phyloP scores from a whole-genome alignment of 2,113 vertebrate species.

The Menidia beryllina region DNA sequence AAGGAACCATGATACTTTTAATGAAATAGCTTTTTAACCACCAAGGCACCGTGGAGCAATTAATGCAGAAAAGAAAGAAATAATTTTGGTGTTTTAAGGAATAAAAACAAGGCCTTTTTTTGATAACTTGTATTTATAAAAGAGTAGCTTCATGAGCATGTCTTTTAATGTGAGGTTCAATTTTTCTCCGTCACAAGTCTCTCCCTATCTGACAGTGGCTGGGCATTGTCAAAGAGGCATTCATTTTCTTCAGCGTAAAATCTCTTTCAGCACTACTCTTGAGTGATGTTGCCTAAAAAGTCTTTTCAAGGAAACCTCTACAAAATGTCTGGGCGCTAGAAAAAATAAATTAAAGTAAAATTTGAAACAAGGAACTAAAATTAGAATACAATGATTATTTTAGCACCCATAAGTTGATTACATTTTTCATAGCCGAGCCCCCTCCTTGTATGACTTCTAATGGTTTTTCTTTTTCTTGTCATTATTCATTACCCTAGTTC shows the following conservation, averaged over 20 bases:
- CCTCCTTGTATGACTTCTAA: slow-evolving; percentile 52
- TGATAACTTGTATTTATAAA: slow-evolving; percentile 49
- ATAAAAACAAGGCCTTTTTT: slow-evolving; percentile 40
- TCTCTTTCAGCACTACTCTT: slow-evolving; percentile 48
- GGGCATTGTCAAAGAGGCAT: slow-evolving; percentile 28
- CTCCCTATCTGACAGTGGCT: slow-evolving; percentile 32
- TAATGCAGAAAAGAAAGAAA: slow-evolving; percentile 28
- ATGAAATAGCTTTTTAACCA: slow-evolving; percentile 35
- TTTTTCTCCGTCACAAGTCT: slow-evolving; percentile 55
- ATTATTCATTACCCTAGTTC: slow-evolving; percentile 43
- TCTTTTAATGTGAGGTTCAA: slow-evolving; percentile 54
- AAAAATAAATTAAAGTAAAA: fast-evolving
- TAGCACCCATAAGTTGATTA: slow-evolving; percentile 69
- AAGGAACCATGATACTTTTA: slow-evolving; percentile 33
- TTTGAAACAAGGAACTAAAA: slow-evolving; percentile 35
- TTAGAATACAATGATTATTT: slow-evolving; percentile 45
- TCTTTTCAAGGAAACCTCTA: slow-evolving; percentile 34
- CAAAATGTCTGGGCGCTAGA: slow-evolving; percentile 30
- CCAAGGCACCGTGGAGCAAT: not conserved
- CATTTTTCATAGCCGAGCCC: slow-evolving; percentile 58
- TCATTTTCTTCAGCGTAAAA: slow-evolving; percentile 46
- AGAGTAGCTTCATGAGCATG: slow-evolving; percentile 48
- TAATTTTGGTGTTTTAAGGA: slow-evolving; percentile 31
- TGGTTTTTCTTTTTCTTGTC: slow-evolving; percentile 51
- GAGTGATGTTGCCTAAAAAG: slow-evolving; percentile 55